phyloP scores from a whole-genome alignment of 1,140 invertebrate species.

The Stegodyphus dumicola region DNA sequence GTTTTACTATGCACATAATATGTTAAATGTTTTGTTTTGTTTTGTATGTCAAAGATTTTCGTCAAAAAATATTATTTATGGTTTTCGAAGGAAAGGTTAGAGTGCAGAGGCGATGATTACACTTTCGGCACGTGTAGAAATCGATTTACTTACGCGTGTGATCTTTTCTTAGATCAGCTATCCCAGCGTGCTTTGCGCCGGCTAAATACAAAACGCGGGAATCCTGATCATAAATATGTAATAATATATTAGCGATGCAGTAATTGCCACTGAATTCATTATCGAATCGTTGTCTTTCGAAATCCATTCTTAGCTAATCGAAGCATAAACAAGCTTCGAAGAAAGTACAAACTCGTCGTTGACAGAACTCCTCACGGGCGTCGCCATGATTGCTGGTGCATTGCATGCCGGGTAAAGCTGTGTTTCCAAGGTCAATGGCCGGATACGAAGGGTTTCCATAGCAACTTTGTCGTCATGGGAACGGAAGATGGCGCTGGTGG shows the following conservation, averaged over 20 bases:
- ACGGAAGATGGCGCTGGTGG: constrained; percentile 40
- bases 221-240: background rate
- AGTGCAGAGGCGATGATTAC: background rate
- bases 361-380: constrained; percentile 8
- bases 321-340: too few species aligned
- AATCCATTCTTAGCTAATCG: background rate
- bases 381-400: constrained; percentile 32
- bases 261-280: background rate
- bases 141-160: background rate
- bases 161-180: background rate
- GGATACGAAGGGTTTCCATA: constrained; percentile 54
- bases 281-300: background rate
- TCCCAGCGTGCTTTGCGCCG: background rate
- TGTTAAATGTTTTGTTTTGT: too few species aligned
- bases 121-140: background rate
- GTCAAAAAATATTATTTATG: too few species aligned
- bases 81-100: background rate
- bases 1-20: too few species aligned
- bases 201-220: background rate
- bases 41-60: too few species aligned
- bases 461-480: constrained; percentile 29
- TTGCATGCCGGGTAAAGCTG: constrained; percentile 20
- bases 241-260: background rate
- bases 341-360: background rate
- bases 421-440: constrained; percentile 55